A percentile compares a stretch with the other conserved stretches of the same genome.
These are phyloP conservation scores for Neoscelio sp. DNA, from an alignment of 2,888 invertebrate species.

Conservation along the genomic window DNA sequence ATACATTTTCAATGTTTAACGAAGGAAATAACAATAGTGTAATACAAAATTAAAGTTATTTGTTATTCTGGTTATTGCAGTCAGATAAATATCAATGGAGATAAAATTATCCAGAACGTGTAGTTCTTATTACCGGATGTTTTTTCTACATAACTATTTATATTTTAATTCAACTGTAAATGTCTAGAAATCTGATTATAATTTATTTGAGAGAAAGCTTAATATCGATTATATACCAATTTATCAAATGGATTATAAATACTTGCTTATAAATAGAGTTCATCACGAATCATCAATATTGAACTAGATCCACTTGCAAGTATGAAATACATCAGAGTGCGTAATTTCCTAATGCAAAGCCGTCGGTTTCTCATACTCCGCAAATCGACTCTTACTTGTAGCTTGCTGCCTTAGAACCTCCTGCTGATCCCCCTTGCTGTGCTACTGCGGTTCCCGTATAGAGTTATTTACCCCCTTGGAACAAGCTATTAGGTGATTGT, in stretches of 20 bases:
- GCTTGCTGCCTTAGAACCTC: slow-evolving; percentile 56
- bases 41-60: too few relatives aligned
- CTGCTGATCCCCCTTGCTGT: slow-evolving; percentile 55
- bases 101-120: too few relatives aligned
- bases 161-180: too few relatives aligned
- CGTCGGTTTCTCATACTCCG: slow-evolving; percentile 61
- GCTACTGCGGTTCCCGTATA: slow-evolving; percentile 52
- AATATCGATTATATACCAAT: neutral
- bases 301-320: slow-evolving; percentile 9
- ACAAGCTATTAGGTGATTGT: slow-evolving; percentile 82
- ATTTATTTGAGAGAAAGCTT: too few relatives aligned
- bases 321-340: slow-evolving; percentile 59
- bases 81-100: too few relatives aligned
- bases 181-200: too few relatives aligned
- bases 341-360: slow-evolving; percentile 80
- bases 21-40: too few relatives aligned
- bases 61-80: too few relatives aligned
- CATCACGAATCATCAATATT: slow-evolving; percentile 27
- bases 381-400: slow-evolving; percentile 59
- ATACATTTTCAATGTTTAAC: too few relatives aligned
- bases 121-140: too few relatives aligned
- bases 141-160: too few relatives aligned
- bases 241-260: neutral
- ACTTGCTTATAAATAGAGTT: slow-evolving; percentile 10
- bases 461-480: slow-evolving; percentile 73